Evolutionary conservation across 1,140 invertebrate species (phyloP).

Genomic region (Bradynema listronoti): DNA sequence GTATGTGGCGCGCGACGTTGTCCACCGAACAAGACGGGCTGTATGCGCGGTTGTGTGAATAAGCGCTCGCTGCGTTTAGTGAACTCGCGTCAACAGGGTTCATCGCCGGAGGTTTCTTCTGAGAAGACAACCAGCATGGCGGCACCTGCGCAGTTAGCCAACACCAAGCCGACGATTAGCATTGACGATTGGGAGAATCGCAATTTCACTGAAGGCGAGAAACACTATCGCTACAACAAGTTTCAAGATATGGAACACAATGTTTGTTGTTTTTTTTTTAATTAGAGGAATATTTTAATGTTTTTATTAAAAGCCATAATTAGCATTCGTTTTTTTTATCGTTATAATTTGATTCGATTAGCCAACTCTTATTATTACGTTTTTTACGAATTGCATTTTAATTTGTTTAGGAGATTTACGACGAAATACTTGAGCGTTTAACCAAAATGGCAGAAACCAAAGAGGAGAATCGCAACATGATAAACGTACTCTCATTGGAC

Average conservation of each 20-base stretch:
- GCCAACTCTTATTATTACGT: too few species aligned
- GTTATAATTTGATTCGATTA: too few species aligned
- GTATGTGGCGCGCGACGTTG: constrained; percentile 49
- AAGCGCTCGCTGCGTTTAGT: constrained; percentile 36
- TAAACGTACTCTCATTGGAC: constrained; percentile 53
- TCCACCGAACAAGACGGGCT: constrained; percentile 31
- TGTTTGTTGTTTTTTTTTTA: constrained; percentile 21
- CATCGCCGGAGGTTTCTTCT: too few species aligned
- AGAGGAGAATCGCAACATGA: constrained; percentile 25
- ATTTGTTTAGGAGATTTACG: constrained; percentile 52
- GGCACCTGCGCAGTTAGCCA: not conserved
- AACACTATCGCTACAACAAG: constrained; percentile 32
- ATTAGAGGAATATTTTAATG: too few species aligned
- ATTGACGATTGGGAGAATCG: constrained; percentile 26
- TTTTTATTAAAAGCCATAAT: too few species aligned
- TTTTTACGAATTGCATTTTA: too few species aligned
- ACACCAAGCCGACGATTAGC: not conserved
- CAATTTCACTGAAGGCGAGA: not conserved
- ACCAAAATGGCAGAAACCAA: constrained; percentile 16
- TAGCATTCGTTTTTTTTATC: too few species aligned
- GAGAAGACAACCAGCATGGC: not conserved
- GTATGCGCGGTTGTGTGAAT: constrained; percentile 56
- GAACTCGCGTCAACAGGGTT: constrained; percentile 15
- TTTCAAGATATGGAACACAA: constrained; percentile 38
- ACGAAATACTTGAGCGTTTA: constrained; percentile 39